Base-by-base conservation (phyloP, 2,797 vertebrate species). In the Tolypeutes matacus region DNA sequence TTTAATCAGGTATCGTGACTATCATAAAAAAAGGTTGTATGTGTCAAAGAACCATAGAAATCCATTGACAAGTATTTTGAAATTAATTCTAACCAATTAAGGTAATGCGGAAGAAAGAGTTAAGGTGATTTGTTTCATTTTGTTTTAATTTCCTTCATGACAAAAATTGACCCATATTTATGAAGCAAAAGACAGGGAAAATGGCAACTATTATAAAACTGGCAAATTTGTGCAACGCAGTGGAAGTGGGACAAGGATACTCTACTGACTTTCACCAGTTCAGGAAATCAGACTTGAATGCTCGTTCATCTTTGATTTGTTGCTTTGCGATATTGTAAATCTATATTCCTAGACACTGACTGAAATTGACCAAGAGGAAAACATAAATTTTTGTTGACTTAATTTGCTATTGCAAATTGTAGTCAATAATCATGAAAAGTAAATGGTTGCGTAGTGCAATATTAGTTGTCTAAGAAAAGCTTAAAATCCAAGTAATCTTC, bases 321-420 rank as follows among this genome's bases (percentile, higher is more conserved):
- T 97, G 89, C 95, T 97, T 94, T 96, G 96, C 96, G 75, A 90
- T 95, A 97, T 97, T 97, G 76, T 77, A 97, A 97, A 98, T 98
- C 97, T 85, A 94, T 98, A 98, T 97, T 97, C 97, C 92, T 97
- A 98, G 97, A 98, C 94, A 97, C 89, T 97, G 98, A 96, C 97
- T 97, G 91, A 97, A 98, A 97, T 95, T 96, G 96, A 96, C 97
- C 97, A 97, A 93, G 95, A 97, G 95, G 69, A 84, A 98, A 97
- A 95, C 96, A 98, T 97, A 98, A 98, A 98, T 98, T 98, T 95
- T 96, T 97, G 94, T 98, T 98, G 98, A 97, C 96, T 98, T 98
- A 98, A 98, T 98, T 98, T 97, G 93, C 96, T 98, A 98, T 97
- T 97, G 97, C 98, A 98, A 98, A 98, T 98, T 97, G 93, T 96